phyloP scores from a whole-genome alignment of 2,113 vertebrate genomes.

The Poecile atricapillus region DNA sequence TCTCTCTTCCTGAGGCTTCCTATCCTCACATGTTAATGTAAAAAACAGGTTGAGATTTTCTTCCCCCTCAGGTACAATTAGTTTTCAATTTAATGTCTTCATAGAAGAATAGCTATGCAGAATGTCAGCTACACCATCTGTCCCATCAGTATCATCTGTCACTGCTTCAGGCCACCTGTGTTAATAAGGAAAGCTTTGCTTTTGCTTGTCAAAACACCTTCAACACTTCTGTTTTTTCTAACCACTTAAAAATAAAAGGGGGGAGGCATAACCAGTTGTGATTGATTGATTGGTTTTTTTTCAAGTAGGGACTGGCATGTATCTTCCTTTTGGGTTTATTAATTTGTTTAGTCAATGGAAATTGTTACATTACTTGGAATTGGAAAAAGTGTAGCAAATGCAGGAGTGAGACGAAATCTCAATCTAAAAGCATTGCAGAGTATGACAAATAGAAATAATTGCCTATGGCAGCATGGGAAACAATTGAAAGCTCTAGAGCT shows the following conservation, averaged over 20 bases:
- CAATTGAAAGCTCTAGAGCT: neutral
- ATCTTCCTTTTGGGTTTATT: neutral
- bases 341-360: neutral
- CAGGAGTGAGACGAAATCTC: neutral
- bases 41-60: neutral
- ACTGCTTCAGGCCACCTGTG: constrained; percentile 23
- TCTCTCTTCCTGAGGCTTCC: neutral
- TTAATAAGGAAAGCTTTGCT: constrained; percentile 3
- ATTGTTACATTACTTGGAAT: neutral
- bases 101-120: neutral
- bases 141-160: constrained; percentile 17
- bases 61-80: neutral
- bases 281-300: neutral
- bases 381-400: neutral
- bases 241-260: neutral
- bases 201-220: constrained; percentile 26
- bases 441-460: neutral
- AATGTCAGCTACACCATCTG: constrained; percentile 46
- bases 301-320: neutral
- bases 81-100: constrained; percentile 5
- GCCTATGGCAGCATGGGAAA: neutral
- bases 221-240: neutral
- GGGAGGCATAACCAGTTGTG: neutral
- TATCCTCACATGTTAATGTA: neutral
- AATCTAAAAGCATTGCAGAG: neutral